Percentiles rank a stretch among this genome's conserved stretches.
These are phyloP conservation scores for Eidolon helvum DNA, from an alignment of 2,113 vertebrate genomes.

Conservation along the genomic window DNA sequence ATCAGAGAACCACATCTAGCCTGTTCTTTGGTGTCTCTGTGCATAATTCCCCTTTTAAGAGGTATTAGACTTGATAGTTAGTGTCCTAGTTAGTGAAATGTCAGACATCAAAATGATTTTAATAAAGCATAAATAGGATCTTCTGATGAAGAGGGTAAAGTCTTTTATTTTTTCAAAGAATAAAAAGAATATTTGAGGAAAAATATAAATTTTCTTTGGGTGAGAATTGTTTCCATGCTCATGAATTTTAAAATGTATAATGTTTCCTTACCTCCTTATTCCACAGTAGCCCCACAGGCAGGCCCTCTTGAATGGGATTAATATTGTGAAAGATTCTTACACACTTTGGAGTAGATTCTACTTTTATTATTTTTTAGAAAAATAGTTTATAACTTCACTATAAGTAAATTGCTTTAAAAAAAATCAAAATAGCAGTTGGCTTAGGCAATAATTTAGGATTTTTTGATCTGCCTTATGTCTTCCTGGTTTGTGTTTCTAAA, in stretches of 20 bases:
- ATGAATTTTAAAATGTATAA: background rate
- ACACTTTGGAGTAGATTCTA: background rate
- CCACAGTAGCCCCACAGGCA: background rate
- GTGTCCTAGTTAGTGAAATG: background rate
- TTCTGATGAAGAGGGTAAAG: background rate
- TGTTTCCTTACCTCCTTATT: background rate
- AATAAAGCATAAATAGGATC: background rate
- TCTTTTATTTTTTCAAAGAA: background rate
- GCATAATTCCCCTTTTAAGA: background rate
- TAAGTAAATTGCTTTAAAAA: background rate
- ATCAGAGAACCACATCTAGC: background rate
- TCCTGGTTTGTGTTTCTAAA: background rate
- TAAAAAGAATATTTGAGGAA: background rate
- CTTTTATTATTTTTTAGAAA: background rate
- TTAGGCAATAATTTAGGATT: background rate
- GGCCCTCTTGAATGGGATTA: background rate
- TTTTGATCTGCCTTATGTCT: background rate
- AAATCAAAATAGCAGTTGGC: background rate
- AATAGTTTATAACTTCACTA: background rate
- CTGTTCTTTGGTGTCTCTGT: background rate
- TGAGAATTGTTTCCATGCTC: background rate
- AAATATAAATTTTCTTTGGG: background rate
- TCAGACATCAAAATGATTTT: background rate
- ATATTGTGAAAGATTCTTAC: background rate
- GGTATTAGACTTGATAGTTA: background rate